These are phyloP conservation scores for Arvicanthis niloticus DNA, from an alignment of 2,113 vertebrate species.

Conservation along the genomic window DNA sequence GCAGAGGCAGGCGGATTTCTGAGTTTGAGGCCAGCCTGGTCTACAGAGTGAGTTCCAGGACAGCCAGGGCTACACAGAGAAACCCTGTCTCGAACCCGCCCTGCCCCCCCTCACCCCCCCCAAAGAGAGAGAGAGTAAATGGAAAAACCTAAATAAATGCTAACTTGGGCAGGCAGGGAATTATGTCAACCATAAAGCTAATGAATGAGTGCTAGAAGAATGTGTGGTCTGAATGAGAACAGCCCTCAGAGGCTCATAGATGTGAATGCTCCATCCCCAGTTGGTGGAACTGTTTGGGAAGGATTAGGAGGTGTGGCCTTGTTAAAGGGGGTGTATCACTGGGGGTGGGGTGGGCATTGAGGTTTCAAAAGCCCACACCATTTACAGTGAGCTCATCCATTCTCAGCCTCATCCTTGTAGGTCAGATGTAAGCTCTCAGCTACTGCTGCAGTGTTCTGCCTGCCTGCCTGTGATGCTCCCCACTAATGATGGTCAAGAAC, in stretches of 20 bases:
- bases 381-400: neutral
- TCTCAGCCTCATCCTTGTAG: neutral
- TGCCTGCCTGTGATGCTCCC: neutral
- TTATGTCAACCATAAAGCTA: neutral
- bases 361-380: neutral
- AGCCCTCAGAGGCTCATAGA: neutral
- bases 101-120: too few relatives aligned
- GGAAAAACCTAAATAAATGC: constrained; percentile 49
- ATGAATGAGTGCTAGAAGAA: neutral
- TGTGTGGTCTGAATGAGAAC: neutral
- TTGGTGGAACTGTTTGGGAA: neutral
- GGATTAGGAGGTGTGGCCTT: neutral
- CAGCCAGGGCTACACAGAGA: too few relatives aligned
- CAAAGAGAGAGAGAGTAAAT: constrained; percentile 22
- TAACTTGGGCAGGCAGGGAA: neutral
- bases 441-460: neutral
- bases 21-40: too few relatives aligned
- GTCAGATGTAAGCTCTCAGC: neutral
- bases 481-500: neutral
- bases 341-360: neutral
- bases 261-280: neutral
- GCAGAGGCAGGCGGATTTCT: too few relatives aligned
- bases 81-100: too few relatives aligned
- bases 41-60: too few relatives aligned
- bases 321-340: neutral